Evolutionary conservation across 2,113 vertebrate genomes (phyloP).

Genomic region (Lampris megalopsis): DNA sequence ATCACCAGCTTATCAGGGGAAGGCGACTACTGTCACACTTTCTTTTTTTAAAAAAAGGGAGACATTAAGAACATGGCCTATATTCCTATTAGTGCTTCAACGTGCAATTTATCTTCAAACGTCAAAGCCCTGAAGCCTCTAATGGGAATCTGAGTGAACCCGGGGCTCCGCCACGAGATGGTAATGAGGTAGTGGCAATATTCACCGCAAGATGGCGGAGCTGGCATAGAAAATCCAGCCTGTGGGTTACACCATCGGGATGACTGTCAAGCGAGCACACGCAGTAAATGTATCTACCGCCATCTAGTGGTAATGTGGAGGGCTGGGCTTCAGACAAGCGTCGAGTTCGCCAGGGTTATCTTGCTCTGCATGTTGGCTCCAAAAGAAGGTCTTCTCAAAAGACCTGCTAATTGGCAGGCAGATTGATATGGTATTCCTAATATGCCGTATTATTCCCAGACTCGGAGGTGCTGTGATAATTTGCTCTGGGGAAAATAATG

Average conservation of each 20-base stretch:
- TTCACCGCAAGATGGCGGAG: conserved; percentile 63
- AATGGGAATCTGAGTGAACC: no score
- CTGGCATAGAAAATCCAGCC: conserved; percentile 11
- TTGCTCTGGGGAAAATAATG: conserved; percentile 41
- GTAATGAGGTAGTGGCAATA: not conserved
- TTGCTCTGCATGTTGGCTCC: not conserved
- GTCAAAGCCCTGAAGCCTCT: no score
- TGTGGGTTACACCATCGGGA: not conserved
- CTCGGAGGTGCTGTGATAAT: conserved; percentile 21
- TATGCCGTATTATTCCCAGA: conserved; percentile 30
- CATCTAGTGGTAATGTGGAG: conserved; percentile 61
- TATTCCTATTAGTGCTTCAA: conserved; percentile 5
- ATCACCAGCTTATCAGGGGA: not conserved
- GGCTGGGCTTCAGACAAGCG: not conserved
- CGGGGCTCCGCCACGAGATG: no score
- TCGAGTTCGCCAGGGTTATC: conserved; percentile 31
- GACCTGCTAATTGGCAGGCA: conserved; percentile 54
- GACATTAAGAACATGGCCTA: not conserved
- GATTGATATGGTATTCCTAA: conserved; percentile 36
- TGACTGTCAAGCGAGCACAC: not conserved
- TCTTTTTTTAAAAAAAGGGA: conserved; percentile 16
- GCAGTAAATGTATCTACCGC: conserved; percentile 39
- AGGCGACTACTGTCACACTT: not conserved
- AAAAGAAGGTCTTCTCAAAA: conserved; percentile 26
- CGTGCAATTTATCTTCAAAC: not conserved